A percentile compares a stretch with the other conserved stretches of the same genome.
Evolutionary conservation across 2,888 invertebrate genomes (phyloP).

Genomic region (Ypsolopha scabrella): DNA sequence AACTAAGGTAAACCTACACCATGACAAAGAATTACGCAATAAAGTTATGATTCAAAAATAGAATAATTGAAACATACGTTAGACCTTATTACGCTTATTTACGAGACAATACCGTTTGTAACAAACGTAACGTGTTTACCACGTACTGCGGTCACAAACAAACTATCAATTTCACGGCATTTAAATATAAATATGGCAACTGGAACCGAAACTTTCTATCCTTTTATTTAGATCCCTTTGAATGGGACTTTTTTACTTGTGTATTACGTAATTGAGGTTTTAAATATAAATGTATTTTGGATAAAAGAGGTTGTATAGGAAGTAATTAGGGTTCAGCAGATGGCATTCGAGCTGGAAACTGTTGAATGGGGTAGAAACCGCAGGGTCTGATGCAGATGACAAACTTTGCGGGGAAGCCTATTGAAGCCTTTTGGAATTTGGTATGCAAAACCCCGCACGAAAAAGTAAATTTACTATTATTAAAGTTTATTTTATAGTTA

Average conservation of each 20-base stretch:
- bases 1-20: too few relatives aligned
- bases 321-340: constrained; percentile 55
- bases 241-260: constrained; percentile 57
- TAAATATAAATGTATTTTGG: constrained; percentile 38
- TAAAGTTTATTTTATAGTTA: too few relatives aligned
- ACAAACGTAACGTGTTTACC: not conserved
- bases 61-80: too few relatives aligned
- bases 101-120: not conserved
- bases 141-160: constrained; percentile 34
- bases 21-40: too few relatives aligned
- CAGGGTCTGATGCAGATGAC: constrained; percentile 1
- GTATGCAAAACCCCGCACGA: not conserved
- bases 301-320: constrained; percentile 45
- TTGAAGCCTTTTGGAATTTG: not conserved
- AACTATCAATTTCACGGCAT: constrained; percentile 53
- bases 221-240: constrained; percentile 24
- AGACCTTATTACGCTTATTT: too few relatives aligned
- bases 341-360: constrained; percentile 34
- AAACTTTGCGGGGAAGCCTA: not conserved
- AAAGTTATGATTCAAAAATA: too few relatives aligned
- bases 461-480: too few relatives aligned
- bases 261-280: constrained; percentile 42
- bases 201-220: constrained; percentile 42
- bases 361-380: not conserved
- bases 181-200: constrained; percentile 37